Evolutionary conservation across 2,113 vertebrate species (phyloP).

Genomic region (Noturus placidus): DNA sequence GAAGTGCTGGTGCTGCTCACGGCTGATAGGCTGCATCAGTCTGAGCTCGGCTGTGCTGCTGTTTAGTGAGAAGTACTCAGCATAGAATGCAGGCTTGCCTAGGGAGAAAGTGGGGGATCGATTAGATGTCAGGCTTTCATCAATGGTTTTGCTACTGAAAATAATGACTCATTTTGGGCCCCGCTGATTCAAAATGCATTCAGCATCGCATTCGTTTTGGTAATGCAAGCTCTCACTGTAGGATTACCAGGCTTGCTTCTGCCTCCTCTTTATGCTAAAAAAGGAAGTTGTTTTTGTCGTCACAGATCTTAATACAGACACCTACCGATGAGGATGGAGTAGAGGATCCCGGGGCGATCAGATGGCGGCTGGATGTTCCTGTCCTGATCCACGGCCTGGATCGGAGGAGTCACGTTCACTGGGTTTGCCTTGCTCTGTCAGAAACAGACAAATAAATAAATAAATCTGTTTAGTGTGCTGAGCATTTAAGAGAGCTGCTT

Average conservation of each 20-base stretch:
- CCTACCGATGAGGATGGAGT: slow-evolving; percentile 93
- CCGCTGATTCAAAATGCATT: slow-evolving; percentile 13
- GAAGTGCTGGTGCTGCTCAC: slow-evolving; percentile 89
- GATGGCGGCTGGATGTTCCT: slow-evolving; percentile 89
- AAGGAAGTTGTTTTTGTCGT: neutral
- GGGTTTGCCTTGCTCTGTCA: slow-evolving; percentile 86
- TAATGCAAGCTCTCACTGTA: neutral
- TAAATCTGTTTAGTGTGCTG: neutral
- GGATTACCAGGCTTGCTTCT: slow-evolving; percentile 21
- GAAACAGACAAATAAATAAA: slow-evolving; percentile 34
- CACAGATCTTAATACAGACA: slow-evolving; percentile 54
- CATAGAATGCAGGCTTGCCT: slow-evolving; percentile 90
- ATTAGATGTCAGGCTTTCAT: slow-evolving; percentile 10
- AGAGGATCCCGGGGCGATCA: slow-evolving; percentile 89
- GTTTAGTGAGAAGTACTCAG: slow-evolving; percentile 88
- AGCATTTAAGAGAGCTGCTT: neutral
- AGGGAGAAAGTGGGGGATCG: slow-evolving; percentile 48
- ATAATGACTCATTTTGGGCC: slow-evolving; percentile 30
- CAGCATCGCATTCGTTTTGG: slow-evolving; percentile 2
- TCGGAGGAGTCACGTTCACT: slow-evolving; percentile 87
- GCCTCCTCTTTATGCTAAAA: neutral
- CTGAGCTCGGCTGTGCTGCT: slow-evolving; percentile 84
- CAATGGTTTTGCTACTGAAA: neutral
- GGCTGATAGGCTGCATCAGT: slow-evolving; percentile 86
- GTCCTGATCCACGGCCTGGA: slow-evolving; percentile 94